Percentiles rank a stretch among this genome's conserved stretches.
Evolutionary conservation across 2,113 vertebrate species (phyloP).

Genomic region (Pelusios castaneus): DNA sequence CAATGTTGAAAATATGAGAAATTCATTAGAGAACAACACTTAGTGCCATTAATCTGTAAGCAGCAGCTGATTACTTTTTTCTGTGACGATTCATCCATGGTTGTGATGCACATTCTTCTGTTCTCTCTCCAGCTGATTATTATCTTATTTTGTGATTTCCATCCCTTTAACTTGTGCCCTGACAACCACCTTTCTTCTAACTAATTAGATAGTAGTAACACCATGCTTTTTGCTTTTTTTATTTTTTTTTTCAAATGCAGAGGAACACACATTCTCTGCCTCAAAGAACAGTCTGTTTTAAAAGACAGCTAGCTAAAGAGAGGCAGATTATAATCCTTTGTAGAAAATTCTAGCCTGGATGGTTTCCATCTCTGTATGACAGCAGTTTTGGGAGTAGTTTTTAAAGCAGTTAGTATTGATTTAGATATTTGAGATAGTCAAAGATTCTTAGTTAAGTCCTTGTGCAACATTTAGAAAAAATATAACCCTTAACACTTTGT

Average conservation of each 20-base stretch:
- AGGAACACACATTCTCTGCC: not conserved
- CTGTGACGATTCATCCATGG: not conserved
- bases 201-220: not conserved
- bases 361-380: not conserved
- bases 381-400: not conserved
- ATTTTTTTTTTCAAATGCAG: not conserved
- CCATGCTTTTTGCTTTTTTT: not conserved
- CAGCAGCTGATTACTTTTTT: not conserved
- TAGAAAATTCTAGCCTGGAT: not conserved
- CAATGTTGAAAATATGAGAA: not conserved
- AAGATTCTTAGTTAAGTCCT: not conserved
- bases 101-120: not conserved
- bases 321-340: not conserved
- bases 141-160: not conserved
- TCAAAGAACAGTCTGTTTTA: not conserved
- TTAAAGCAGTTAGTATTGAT: constrained; percentile 1
- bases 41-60: not conserved
- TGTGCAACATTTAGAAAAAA: not conserved
- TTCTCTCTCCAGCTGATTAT: accelerated
- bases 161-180: not conserved
- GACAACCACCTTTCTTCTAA: not conserved
- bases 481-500: not conserved
- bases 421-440: not conserved
- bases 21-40: not conserved
- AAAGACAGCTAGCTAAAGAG: not conserved